Evolutionary conservation across 2,888 invertebrate species (phyloP).

Genomic region (Agrochola litura): DNA sequence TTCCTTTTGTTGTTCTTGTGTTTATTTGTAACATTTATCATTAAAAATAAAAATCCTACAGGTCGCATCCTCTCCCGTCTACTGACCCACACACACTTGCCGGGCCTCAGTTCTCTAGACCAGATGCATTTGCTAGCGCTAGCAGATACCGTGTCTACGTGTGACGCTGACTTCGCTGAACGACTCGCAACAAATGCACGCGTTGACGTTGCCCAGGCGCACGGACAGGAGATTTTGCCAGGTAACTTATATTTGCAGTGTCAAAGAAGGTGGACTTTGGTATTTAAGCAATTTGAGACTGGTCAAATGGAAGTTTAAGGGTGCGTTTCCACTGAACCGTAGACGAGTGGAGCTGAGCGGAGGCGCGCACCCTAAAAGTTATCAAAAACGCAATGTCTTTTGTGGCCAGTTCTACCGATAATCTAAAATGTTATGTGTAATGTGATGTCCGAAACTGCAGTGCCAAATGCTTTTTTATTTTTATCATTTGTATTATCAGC

Average conservation of each 20-base stretch:
- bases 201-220: slow-evolving; percentile 76
- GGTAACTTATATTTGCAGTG: slow-evolving; percentile 70
- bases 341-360: no score
- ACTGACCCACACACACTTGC: slow-evolving; percentile 98
- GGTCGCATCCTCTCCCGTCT: slow-evolving; percentile 96
- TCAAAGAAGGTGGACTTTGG: not conserved
- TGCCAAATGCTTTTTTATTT: not conserved
- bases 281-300: not conserved
- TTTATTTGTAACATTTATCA: not conserved
- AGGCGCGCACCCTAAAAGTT: not conserved
- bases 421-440: not conserved
- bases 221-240: slow-evolving; percentile 82
- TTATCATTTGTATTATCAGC: not conserved
- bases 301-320: not conserved
- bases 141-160: slow-evolving; percentile 99
- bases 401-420: not conserved
- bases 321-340: no score
- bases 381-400: not conserved
- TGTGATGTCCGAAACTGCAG: not conserved
- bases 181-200: slow-evolving; percentile 91
- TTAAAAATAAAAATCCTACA: no score
- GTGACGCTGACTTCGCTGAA: slow-evolving; percentile 96
- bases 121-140: slow-evolving; percentile 99
- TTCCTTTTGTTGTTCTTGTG: not conserved
- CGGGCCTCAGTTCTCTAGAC: slow-evolving; percentile 98